phyloP scores from a whole-genome alignment of 2,888 invertebrate genomes.

The Prosapia bicincta region DNA sequence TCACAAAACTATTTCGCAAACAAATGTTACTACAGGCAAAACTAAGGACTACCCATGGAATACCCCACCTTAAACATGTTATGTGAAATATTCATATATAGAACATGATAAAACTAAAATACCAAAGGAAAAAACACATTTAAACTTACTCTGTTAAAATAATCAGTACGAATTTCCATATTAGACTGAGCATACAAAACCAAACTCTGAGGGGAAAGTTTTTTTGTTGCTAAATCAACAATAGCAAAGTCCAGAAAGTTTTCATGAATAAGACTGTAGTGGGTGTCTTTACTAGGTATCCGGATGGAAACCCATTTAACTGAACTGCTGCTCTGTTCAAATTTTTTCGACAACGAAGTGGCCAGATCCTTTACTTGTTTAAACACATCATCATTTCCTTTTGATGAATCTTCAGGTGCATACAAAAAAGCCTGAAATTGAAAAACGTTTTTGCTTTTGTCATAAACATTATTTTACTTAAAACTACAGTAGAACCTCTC shows the following conservation, averaged over 20 bases:
- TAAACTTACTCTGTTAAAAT: slow-evolving; percentile 78
- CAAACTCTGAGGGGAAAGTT: slow-evolving; percentile 69
- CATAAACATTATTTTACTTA: no score
- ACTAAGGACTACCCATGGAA: no score
- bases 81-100: no score
- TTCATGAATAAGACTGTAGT: slow-evolving; percentile 38
- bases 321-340: slow-evolving; percentile 63
- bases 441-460: no score
- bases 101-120: no score
- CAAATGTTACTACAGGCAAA: no score
- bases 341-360: slow-evolving; percentile 59
- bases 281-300: slow-evolving; percentile 46
- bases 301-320: slow-evolving; percentile 67
- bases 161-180: slow-evolving; percentile 73
- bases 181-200: slow-evolving; percentile 64
- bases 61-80: no score
- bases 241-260: slow-evolving; percentile 52
- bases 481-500: no score
- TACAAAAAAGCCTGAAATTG: slow-evolving; percentile 59
- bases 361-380: slow-evolving; percentile 61
- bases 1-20: no score
- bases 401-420: slow-evolving; percentile 58
- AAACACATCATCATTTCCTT: slow-evolving; percentile 59
- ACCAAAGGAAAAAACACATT: no score
- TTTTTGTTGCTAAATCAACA: slow-evolving; percentile 64